Base-by-base conservation (phyloP, 2,113 vertebrate species). In the Brachionichthys hirsutus region DNA sequence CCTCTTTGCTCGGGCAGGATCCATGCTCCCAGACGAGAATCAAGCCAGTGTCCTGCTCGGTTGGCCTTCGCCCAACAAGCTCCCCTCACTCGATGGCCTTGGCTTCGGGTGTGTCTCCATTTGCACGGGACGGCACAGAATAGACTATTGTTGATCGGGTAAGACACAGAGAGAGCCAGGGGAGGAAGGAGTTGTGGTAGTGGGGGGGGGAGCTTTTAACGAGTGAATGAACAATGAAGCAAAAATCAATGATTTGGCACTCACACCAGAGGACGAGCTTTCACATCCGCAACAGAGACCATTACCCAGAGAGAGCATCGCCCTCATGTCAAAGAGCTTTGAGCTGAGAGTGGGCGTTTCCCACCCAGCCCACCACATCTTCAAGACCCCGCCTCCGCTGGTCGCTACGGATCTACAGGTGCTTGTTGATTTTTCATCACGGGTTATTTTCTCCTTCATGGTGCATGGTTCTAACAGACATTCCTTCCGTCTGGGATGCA, bases 81-180 rank as follows among this genome's bases (percentile, higher is more conserved):
- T 86, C 83, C 82, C 77, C 80, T 81, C 40, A 62, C 77, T 57
- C 77, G 64, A 46, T 48, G 82, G 85, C 84, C 88, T 88, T 83
- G 86, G 81, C 85, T 82, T 61, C 78, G 89, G 89, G 85, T 85
- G 86, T 88, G 88, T 81, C 85, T 68, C 52, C 67, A 63, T 73
- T 85, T 54, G 70, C 81, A 87, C 69, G 81, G 85, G 83, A 88
- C 79, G 15, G 59, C 73, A 86, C 87, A 90, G 81, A 90, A 91
- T 88, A 86, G 86, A 73, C 85, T 88, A 90, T 90, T 90, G 88
- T 91, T 90, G 85, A 79, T 68, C 16, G 48, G 66, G 77, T 75
- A 87, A 85, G 83, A 86, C 74, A 60, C 72, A 74, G 63, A 70
- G 76, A 74, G 63, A 70, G 76, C 44, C 47, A 75, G 62, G 73